Evolutionary conservation across 1,140 invertebrate genomes (phyloP), one percentile per base, ranked within the genome.

Genomic region (Cataglyphis hispanica): DNA sequence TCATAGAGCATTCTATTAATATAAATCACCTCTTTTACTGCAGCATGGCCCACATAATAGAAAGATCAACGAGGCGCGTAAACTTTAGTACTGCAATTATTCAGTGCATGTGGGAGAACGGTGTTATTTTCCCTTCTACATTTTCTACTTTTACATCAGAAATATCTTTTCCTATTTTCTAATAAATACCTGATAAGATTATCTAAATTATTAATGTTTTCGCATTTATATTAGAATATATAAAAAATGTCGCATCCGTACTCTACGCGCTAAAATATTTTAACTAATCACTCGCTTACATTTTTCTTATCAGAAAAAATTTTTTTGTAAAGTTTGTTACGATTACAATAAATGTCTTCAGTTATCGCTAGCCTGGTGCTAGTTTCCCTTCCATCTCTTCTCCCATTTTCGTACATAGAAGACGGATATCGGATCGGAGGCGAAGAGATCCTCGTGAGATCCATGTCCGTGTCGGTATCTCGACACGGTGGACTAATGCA

Each of bases 401-500:
- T 61, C 53, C 86, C 88, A 88, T 86, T 88, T 89, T 89, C 87
- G 76, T 69, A 60, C 80, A 27, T 72, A 86, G 16, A 16, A 50
- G 84, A 88, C 83, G 84, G 64, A 89, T 89, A 86, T 86, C 87
- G 85, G 53, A 53, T 77, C 37, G n/a, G 72, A 84, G 86, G 63
- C 87, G 87, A 89, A 34, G 76, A 89, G 87, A 89, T 89, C 83
- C 75, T 76, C 75, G 72, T 83, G 87, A 89, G 88, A 89, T 89
- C 64, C 84, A 86, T 89, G 87, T 80, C 40, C 76, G 58, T 66
- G 87, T 89, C 46, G 46, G 16, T 50, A 50, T 50, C 88, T 56
- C 74, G 87, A 83, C 84, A 86, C 87, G 58, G 37, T 72, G 87
- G 84, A 88, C 84, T 83, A 77, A 89, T 84, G 88, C 70, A 72